phyloP scores from a whole-genome alignment of 2,797 vertebrate genomes.

The Thamnophis elegans region DNA sequence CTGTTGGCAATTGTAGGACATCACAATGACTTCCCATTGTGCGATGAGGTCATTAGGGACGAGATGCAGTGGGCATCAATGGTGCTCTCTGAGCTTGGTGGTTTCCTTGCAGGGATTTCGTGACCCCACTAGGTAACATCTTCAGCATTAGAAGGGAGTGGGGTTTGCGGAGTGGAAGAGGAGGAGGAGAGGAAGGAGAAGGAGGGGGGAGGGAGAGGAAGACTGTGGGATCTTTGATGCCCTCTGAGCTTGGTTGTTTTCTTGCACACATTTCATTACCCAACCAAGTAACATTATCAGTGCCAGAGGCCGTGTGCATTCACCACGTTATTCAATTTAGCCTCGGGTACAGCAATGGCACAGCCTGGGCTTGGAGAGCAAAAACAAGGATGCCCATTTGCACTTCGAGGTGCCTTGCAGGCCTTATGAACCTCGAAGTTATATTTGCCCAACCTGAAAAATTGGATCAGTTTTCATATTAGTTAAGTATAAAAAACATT shows the following conservation, averaged over 20 bases:
- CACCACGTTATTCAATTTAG: not conserved
- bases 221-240: not conserved
- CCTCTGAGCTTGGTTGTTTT: not conserved
- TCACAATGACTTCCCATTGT: not conserved
- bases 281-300: not conserved
- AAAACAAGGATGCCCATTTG: not conserved
- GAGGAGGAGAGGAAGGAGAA: not conserved
- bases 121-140: not conserved
- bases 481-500: not conserved
- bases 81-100: too few species aligned
- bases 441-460: not conserved
- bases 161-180: not conserved
- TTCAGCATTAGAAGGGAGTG: not conserved
- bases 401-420: not conserved
- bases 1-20: not conserved
- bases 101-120: too few species aligned
- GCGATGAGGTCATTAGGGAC: not conserved
- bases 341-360: not conserved
- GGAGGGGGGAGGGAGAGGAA: not conserved
- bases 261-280: not conserved
- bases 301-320: not conserved
- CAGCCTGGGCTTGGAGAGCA: not conserved
- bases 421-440: not conserved
- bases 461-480: not conserved
- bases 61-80: not conserved